Percentiles rank a stretch among this genome's conserved stretches.
Conservation (phyloP, 1,140 invertebrate species). For the Stegodyphus mimosarum region DNA sequence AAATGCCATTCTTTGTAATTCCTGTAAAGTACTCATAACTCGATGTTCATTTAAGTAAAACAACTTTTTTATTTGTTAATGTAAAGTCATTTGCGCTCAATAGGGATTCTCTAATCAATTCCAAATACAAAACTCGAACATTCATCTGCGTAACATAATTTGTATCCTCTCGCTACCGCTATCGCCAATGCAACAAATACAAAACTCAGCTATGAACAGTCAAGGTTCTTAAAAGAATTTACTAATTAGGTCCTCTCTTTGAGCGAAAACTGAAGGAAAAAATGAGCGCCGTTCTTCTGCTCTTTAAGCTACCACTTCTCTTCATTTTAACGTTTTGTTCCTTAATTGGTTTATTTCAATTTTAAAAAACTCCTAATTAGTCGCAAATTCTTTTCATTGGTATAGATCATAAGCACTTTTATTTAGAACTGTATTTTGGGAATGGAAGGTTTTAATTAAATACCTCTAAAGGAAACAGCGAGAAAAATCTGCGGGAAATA, state of each 20-base stretch:
- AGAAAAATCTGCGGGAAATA: not conserved
- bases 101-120: no score
- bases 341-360: conserved; percentile 57
- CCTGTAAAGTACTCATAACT: no score
- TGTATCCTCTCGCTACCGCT: no score
- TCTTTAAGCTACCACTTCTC: not conserved
- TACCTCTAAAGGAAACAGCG: not conserved
- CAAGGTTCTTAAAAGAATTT: conserved; percentile 13
- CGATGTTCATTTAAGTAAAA: no score
- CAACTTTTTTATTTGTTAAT: no score
- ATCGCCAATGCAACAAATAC: no score
- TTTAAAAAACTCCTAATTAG: conserved; percentile 42
- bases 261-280: conserved; percentile 5
- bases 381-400: conserved; percentile 39
- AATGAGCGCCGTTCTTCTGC: not conserved
- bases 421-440: not conserved
- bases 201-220: not conserved
- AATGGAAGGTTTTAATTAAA: conserved; percentile 47
- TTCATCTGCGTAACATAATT: not conserved
- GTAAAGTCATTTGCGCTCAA: no score
- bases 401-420: conserved; percentile 19
- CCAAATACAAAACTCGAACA: not conserved
- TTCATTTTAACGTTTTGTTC: conserved; percentile 23
- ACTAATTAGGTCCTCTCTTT: conserved; percentile 41
- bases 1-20: no score